Evolutionary conservation across 2,113 vertebrate genomes (phyloP).

Genomic region (Podiceps cristatus): DNA sequence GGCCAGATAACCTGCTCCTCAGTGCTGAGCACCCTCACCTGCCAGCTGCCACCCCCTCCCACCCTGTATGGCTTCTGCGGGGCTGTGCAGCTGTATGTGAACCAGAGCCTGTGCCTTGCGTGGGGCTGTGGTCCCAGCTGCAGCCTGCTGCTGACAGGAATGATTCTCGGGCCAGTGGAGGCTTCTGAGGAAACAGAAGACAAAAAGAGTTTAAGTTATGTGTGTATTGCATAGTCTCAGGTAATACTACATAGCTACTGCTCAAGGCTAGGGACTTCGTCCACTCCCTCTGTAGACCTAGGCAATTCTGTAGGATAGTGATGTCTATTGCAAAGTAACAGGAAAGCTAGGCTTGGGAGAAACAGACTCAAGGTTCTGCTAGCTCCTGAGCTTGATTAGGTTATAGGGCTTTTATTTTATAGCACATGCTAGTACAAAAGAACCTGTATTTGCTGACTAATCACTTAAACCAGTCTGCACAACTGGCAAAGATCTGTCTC

Average conservation of each 20-base stretch:
- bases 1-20: neutral
- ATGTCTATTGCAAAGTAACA: neutral
- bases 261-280: neutral
- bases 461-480: neutral
- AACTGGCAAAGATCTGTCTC: neutral
- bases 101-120: neutral
- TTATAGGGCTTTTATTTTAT: neutral
- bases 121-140: neutral
- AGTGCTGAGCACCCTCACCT: neutral
- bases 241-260: neutral
- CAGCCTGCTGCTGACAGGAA: neutral
- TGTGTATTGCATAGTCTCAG: neutral
- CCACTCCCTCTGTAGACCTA: neutral
- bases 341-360: neutral
- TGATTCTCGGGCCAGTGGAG: neutral
- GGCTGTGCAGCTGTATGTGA: neutral
- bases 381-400: constrained; percentile 25
- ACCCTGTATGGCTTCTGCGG: neutral
- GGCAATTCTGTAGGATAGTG: neutral
- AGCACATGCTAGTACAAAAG: neutral
- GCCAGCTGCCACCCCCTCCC: neutral
- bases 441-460: neutral
- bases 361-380: neutral
- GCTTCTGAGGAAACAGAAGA: neutral
- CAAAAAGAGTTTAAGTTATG: neutral